phyloP scores from a whole-genome alignment of 1,140 invertebrate genomes.

The Lasioglossum baleicum region DNA sequence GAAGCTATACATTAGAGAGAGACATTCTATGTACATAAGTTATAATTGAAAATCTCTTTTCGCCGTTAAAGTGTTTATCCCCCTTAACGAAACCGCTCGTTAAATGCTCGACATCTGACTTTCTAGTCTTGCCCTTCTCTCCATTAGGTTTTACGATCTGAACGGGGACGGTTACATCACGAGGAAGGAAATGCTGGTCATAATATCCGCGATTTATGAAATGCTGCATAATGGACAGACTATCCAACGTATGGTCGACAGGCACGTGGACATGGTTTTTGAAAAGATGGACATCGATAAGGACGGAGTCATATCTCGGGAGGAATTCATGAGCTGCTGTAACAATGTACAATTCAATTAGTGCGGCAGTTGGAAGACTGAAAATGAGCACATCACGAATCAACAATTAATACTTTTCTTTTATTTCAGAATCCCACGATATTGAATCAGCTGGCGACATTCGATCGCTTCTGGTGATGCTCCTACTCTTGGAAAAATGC shows the following conservation, averaged over 20 bases:
- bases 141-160: constrained; percentile 71
- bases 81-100: too few species aligned
- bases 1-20: too few species aligned
- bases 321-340: constrained; percentile 71
- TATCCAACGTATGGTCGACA: constrained; percentile 60
- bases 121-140: constrained; percentile 14
- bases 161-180: constrained; percentile 74
- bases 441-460: constrained; percentile 63
- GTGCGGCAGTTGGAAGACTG: background rate
- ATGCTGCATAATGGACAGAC: constrained; percentile 64
- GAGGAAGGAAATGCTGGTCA: constrained; percentile 68
- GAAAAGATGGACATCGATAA: constrained; percentile 71
- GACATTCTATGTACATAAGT: too few species aligned
- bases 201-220: constrained; percentile 72
- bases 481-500: constrained; percentile 2
- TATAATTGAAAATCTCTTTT: too few species aligned
- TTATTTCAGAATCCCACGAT: constrained; percentile 66
- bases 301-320: constrained; percentile 71
- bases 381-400: background rate
- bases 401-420: constrained; percentile 18
- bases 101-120: constrained; percentile 11
- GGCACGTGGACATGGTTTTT: constrained; percentile 72
- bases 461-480: constrained; percentile 58
- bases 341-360: constrained; percentile 66
- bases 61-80: too few species aligned